Evolutionary conservation across 2,888 invertebrate species (phyloP).

Genomic region (Ophraella communa): DNA sequence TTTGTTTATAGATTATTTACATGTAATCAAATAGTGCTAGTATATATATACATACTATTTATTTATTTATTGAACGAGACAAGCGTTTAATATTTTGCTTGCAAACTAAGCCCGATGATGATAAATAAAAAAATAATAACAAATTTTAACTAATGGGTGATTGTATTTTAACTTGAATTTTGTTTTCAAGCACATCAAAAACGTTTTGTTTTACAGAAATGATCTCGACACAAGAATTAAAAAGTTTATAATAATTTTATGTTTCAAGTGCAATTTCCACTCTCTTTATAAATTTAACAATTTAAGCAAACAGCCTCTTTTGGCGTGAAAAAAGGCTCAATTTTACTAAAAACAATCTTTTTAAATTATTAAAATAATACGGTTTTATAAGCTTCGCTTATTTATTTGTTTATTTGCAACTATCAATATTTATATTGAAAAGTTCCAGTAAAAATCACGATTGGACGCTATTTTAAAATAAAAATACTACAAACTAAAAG

Average conservation of each 20-base stretch:
- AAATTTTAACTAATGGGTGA: conserved; percentile 15
- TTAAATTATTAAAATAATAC: too few relatives aligned
- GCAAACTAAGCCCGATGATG: conserved; percentile 7
- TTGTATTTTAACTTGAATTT: conserved; percentile 23
- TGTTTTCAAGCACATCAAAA: conserved; percentile 14
- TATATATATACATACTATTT: conserved; percentile 33
- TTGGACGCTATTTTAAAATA: background rate
- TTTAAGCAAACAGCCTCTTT: too few relatives aligned
- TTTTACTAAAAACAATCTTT: too few relatives aligned
- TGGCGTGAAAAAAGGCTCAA: too few relatives aligned
- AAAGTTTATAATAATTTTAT: too few relatives aligned
- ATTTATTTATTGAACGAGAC: conserved; percentile 21
- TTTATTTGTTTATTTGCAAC: background rate
- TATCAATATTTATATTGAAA: background rate
- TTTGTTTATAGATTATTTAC: conserved; percentile 31
- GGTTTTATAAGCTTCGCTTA: background rate
- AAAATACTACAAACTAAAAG: background rate
- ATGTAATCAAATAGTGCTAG: conserved; percentile 25
- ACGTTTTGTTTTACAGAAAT: background rate
- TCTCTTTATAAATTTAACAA: too few relatives aligned
- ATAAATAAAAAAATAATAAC: conserved; percentile 14
- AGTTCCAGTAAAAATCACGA: background rate
- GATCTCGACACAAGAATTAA: too few relatives aligned
- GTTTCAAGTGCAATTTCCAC: too few relatives aligned
- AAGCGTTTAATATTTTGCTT: conserved; percentile 22